Base-by-base conservation (phyloP, 2,797 vertebrate species). In the Macropodus opercularis region DNA sequence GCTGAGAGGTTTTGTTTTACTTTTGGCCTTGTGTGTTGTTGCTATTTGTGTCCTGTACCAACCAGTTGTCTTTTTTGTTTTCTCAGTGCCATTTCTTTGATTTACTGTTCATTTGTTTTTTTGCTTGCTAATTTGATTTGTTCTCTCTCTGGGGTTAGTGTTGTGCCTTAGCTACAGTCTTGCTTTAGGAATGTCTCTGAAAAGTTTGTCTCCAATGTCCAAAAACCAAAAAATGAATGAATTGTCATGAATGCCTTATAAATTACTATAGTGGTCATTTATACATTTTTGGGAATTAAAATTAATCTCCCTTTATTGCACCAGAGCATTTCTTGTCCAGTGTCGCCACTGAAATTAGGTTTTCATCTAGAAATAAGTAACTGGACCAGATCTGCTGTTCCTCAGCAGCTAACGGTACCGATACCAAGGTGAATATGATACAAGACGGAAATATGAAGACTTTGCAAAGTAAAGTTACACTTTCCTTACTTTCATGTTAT, bases 151-250 rank as follows among this genome's bases (percentile, higher is more conserved):
- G 61, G 87, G 93, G 77, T 70, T 63, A 17, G 76, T 72, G 89
- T 92, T 87, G 96, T 96, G 96, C 95, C 95, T 96, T 97, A 94
- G 93, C 93, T 93, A 90, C 94, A 78, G 90, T 92, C 91, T 90
- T 75, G 68, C 81, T 90, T 89, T 68, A 75, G 73, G 75, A 88
- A 86, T 87, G 77, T 80, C 71, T 77, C 86, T 92, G 24, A 67
- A 79, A 74, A 44, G n/a, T 64, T 50, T 69, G 34, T 91, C 88
- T 83, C 88, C 39, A 63, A 68, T 62, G 69, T 77, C 46, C 65
- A 63, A 49, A 69, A 85, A 66, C 39, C 8, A 64, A 80, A 86
- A 78, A 72, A 55, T 41, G 44, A 92, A 79, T 84, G 52, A 80
- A 89, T 85, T 87, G 83, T 91, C 94, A 92, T 94, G 91, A 77